phyloP scores from a whole-genome alignment of 2,113 vertebrate species.

The Copsychus sechellarum region DNA sequence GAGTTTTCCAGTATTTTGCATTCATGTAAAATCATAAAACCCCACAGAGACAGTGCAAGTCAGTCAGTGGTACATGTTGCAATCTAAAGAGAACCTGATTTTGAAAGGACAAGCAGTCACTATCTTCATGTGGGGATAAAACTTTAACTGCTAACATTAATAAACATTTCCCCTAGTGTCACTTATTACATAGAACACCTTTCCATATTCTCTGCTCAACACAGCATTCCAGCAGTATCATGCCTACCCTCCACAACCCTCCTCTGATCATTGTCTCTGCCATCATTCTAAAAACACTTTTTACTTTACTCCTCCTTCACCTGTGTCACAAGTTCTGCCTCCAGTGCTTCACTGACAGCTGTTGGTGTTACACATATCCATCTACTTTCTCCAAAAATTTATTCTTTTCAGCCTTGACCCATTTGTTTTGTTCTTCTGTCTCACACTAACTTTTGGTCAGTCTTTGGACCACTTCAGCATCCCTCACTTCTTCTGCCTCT shows the following conservation, averaged over 20 bases:
- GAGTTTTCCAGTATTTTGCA: background rate
- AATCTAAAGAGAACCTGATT: background rate
- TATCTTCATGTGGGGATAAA: rapidly evolving
- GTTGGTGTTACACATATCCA: background rate
- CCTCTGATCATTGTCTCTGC: background rate
- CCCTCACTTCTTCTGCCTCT: background rate
- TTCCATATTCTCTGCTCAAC: background rate
- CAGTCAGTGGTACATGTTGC: background rate
- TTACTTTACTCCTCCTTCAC: background rate
- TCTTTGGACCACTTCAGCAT: background rate
- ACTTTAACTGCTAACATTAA: background rate
- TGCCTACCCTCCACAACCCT: background rate
- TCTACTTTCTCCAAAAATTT: background rate
- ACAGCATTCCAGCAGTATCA: background rate
- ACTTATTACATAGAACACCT: background rate
- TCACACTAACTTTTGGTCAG: background rate
- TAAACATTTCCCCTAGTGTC: background rate
- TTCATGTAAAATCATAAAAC: background rate
- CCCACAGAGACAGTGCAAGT: background rate
- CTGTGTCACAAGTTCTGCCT: background rate
- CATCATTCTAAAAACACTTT: background rate
- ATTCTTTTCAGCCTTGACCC: background rate
- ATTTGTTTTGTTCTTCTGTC: background rate
- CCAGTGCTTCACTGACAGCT: background rate
- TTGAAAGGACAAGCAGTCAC: background rate